A percentile compares a stretch with the other conserved stretches of the same genome.
phyloP scores from a whole-genome alignment of 2,888 invertebrate species.

The Drosophila neonasuta region DNA sequence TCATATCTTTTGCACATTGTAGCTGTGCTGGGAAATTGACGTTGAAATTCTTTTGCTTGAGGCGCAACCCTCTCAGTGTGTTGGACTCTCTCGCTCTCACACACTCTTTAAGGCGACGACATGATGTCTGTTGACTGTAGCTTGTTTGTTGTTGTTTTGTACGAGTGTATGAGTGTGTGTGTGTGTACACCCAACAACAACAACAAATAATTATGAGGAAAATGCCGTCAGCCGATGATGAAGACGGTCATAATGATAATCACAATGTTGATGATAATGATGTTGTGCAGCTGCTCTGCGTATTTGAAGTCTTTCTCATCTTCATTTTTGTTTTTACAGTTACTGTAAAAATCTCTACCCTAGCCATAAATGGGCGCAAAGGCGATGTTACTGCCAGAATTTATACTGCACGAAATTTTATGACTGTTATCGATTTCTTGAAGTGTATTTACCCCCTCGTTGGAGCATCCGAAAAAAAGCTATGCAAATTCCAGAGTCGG shows the following conservation, averaged over 20 bases:
- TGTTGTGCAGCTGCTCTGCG: constrained; percentile 10
- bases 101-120: constrained; percentile 4
- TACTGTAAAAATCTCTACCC: constrained; percentile 49
- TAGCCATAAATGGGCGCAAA: constrained; percentile 8
- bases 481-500: constrained; percentile 38
- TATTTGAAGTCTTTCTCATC: constrained; percentile 43
- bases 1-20: neutral
- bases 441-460: neutral
- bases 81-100: neutral
- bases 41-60: constrained; percentile 5
- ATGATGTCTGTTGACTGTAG: constrained; percentile 38
- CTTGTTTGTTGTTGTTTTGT: constrained; percentile 35
- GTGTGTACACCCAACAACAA: constrained; percentile 16
- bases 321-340: constrained; percentile 63
- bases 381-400: constrained; percentile 35
- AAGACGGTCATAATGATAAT: constrained; percentile 38
- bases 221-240: constrained; percentile 34
- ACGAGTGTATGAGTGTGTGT: neutral
- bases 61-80: constrained; percentile 4
- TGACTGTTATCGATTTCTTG: constrained; percentile 61
- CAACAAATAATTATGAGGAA: constrained; percentile 52
- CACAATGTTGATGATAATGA: constrained; percentile 26
- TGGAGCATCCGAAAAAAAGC: neutral
- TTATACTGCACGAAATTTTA: constrained; percentile 63
- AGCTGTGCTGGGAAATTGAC: neutral